These are phyloP conservation scores for Rhagonycha lutea DNA, from an alignment of 2,888 invertebrate genomes.

Conservation along the genomic window DNA sequence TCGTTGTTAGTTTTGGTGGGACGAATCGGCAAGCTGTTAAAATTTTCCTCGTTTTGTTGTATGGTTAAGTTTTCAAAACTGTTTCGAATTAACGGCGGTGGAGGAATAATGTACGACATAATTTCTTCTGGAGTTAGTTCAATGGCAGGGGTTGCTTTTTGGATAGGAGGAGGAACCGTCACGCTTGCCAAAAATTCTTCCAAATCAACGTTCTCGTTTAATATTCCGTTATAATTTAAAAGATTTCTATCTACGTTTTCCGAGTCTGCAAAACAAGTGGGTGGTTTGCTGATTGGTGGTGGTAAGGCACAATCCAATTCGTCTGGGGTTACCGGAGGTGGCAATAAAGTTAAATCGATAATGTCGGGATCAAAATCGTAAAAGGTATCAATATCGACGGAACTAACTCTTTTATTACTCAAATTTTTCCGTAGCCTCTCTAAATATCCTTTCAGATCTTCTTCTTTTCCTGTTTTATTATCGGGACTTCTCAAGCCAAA, in stretches of 20 bases:
- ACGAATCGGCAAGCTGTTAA: constrained; percentile 13
- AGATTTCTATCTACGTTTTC: constrained; percentile 48
- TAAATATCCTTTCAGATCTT: constrained; percentile 70
- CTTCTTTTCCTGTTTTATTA: constrained; percentile 58
- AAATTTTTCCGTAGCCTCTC: constrained; percentile 69
- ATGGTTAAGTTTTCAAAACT: constrained; percentile 39
- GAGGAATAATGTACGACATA: constrained; percentile 83
- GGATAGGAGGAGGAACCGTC: constrained; percentile 79
- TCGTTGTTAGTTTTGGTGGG: constrained; percentile 1
- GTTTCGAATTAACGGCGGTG: constrained; percentile 63
- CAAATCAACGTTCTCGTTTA: constrained; percentile 64
- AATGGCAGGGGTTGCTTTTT: constrained; percentile 73
- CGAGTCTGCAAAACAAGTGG: constrained; percentile 74
- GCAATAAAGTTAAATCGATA: constrained; percentile 86
- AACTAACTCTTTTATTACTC: constrained; percentile 36
- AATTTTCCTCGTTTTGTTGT: constrained; percentile 18
- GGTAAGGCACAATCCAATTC: constrained; percentile 75
- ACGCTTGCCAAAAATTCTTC: constrained; percentile 85
- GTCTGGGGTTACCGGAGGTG: constrained; percentile 84
- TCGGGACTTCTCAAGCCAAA: constrained; percentile 83
- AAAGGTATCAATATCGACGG: constrained; percentile 49
- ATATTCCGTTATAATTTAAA: constrained; percentile 35
- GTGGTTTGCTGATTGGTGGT: constrained; percentile 72
- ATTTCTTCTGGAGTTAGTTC: constrained; percentile 83
- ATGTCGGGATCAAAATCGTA: constrained; percentile 81